Base-by-base conservation (phyloP, 2,113 vertebrate species). In the Leptodactylus fuscus region DNA sequence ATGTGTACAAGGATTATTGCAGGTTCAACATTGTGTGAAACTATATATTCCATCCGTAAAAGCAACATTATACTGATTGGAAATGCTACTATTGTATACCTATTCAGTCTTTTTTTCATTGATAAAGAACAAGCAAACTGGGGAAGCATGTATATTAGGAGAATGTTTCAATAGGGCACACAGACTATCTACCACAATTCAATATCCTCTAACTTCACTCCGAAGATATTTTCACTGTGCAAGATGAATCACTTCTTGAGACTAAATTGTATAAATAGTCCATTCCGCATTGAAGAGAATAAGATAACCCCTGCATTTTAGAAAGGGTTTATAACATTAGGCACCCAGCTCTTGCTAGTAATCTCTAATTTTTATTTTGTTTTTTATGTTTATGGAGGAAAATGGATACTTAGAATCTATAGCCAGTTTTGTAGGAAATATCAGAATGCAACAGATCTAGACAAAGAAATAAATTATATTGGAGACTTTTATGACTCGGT, bases 381-480 rank as follows among this genome's bases (percentile, higher is more conserved):
- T 85, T 86, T 86, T 86, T 80, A 85, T 86, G 71, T 81, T 58
- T 60, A 81, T 71, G 16, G 51, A 58, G 15, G 22, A 67, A 79
- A 78, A 85, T 51, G 36, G 73, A 69, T 55, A 81, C 20, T 80
- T 86, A 86, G 84, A 86, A 81, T 22, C 65, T 86, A 81, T 86
- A 86, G 71, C 49, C 77, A 51, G 77, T 81, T 86, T 86, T 86
- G 27, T 86, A 86, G 77, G 73, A 86, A 86, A 86, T 71, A 79
- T 71, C 84, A 53, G 84, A 86, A 81, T 86, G 84, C 65, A 76
- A 81, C 84, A 86, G 76, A 81, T 86, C 65, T 81, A 80, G 76
- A 70, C 70, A 67, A 86, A 58, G 29, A 85, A 85, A 86, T 86
- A 86, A 81, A 86, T 73, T 44, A 24, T 86, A 69, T 81, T 86